Conservation (phyloP, 2,113 vertebrate species). For the Aleadryas rufinucha region DNA sequence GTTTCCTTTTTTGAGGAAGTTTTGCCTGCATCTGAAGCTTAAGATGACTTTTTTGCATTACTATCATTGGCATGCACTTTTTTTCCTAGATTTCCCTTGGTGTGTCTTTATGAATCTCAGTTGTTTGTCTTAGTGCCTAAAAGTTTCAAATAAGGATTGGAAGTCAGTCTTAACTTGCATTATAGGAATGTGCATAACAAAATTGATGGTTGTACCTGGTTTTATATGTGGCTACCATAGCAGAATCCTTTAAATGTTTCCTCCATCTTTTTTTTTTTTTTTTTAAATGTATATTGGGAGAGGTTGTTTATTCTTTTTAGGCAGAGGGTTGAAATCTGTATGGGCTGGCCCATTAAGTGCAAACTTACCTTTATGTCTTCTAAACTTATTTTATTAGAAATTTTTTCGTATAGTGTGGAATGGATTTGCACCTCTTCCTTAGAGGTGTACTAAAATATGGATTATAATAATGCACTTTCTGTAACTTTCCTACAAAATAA, state of each 20-base stretch:
- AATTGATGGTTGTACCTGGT: background rate
- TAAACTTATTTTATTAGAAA: background rate
- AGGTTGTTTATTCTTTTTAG: background rate
- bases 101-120: background rate
- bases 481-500: slow-evolving; percentile 2
- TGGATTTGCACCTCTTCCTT: background rate
- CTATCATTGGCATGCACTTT: background rate
- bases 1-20: background rate
- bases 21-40: background rate
- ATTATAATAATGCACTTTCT: background rate
- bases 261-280: fast-evolving
- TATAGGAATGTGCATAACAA: background rate
- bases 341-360: background rate
- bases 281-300: background rate
- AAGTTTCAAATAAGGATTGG: background rate
- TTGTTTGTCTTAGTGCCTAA: background rate
- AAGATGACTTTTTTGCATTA: background rate
- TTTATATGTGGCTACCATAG: background rate
- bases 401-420: background rate
- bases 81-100: background rate
- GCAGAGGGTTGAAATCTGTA: background rate
- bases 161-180: background rate
- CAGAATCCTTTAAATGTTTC: background rate
- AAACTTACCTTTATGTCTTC: background rate
- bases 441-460: background rate